These are phyloP conservation scores for Congeria kusceri DNA, from an alignment of 2,888 invertebrate genomes.

Conservation along the genomic window DNA sequence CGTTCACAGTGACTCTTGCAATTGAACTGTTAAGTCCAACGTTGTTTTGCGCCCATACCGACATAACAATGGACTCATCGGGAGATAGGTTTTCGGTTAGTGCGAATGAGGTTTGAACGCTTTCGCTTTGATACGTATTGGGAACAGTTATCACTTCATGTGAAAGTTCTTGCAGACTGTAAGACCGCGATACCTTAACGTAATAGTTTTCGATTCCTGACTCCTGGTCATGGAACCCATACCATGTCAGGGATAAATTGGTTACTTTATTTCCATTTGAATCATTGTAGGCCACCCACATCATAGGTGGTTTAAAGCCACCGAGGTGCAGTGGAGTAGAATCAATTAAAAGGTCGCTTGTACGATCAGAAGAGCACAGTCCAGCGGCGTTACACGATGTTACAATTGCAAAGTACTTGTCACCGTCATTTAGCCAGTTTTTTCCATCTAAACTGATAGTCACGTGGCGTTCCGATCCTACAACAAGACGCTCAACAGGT, in stretches of 20 bases:
- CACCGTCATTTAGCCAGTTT: slow-evolving; percentile 52
- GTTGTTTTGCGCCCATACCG: slow-evolving; percentile 62
- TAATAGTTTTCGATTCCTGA: slow-evolving; percentile 54
- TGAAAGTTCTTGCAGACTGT: slow-evolving; percentile 54
- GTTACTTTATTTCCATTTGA: neutral
- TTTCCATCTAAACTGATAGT: slow-evolving; percentile 38
- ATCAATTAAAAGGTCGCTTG: slow-evolving; percentile 61
- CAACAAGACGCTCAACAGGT: slow-evolving; percentile 43
- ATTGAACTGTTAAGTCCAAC: slow-evolving; percentile 44
- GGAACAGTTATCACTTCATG: slow-evolving; percentile 12
- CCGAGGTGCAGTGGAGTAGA: slow-evolving; percentile 68
- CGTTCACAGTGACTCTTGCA: slow-evolving; percentile 21
- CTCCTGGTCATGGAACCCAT: slow-evolving; percentile 64
- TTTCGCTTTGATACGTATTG: neutral
- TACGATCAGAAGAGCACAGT: slow-evolving; percentile 54
- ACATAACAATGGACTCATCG: slow-evolving; percentile 46
- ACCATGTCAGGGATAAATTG: slow-evolving; percentile 56
- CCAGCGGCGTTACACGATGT: slow-evolving; percentile 65
- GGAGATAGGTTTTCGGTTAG: slow-evolving; percentile 9
- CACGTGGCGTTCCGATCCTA: slow-evolving; percentile 36
- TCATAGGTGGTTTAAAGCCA: slow-evolving; percentile 58
- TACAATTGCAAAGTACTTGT: slow-evolving; percentile 50
- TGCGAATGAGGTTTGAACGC: slow-evolving; percentile 13
- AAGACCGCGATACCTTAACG: slow-evolving; percentile 45
- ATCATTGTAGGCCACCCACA: slow-evolving; percentile 34